Base-by-base conservation (phyloP, 1,140 invertebrate species). In the Anthonomus grandis region DNA sequence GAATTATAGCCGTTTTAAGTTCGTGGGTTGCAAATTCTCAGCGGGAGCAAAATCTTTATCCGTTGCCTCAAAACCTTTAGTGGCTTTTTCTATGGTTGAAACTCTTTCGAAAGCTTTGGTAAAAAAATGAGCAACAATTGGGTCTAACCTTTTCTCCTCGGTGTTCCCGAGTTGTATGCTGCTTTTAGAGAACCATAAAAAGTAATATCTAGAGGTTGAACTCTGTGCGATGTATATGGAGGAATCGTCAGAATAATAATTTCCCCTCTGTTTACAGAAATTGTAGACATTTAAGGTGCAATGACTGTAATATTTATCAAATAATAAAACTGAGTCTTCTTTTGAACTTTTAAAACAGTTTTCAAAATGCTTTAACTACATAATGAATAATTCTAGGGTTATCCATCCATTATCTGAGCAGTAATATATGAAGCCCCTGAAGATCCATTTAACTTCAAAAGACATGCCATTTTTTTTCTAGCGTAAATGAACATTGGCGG, bases 401-500 rank as follows among this genome's bases (percentile, higher is more conserved):
- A 59, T 59, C 57, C 57, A 48, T 25, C 51, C 51, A 23, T 8
- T 25, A 8, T 39, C 37, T 17, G 8, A 17, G 15, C 37, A 39
- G 6, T 9, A 6, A 17, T n/a, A n/a, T n/a, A n/a, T n/a, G n/a
- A n/a, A n/a, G n/a, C n/a, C n/a, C 6, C 8, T 63, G 50, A 17
- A 9, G 24, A 42, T 3, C 22, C 8, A 45, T 12, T 12, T 17
- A 10, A 12, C 45, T 27, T n/a, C 9, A 8, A 31, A 49, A 31
- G 17, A 34, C 31, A 13, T 8, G 19, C 19, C 48, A 45, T 42
- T 19, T 31, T 39, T n/a, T 42, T n/a, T 24, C 69, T 41, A 41
- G 65, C 65, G 55, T 64, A 74, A 37, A 75, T 75, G 67, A 75
- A 70, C 69, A 74, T 68, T 1, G 74, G 74, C 34, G 73, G 71